Base-by-base conservation (phyloP, 2,888 invertebrate species). In the Rhagophthalmus giganteus region DNA sequence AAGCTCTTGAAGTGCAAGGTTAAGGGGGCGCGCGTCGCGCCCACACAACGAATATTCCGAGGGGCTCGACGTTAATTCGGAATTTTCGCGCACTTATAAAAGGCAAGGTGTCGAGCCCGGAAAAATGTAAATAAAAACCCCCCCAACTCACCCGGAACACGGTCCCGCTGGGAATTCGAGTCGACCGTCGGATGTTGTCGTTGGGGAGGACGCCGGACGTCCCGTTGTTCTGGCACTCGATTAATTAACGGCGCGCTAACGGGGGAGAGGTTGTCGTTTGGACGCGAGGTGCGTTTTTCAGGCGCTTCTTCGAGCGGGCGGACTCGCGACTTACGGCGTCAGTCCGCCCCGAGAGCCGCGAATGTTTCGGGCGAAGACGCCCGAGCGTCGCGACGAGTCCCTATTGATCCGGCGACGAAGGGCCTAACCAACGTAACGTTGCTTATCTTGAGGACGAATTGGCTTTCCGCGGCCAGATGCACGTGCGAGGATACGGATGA, bases 331-430 rank as follows among this genome's bases (percentile, higher is more conserved):
- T n/a, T n/a, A 20, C 20, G 7, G 20, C 7, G 20, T 20, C 7
- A 20, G 7, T 20, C 20, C 25, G 25, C 24, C 13, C 13, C 25
- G 20, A 9, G 10, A 10, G 30, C 37, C 45, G 50, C 33, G 42
- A 47, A 51, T 48, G 46, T 48, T 40, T 45, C 20, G 26, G 9
- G 37, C 59, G 59, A 47, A 50, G 47, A 53, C 42, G 53, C 56
- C 49, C 59, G 59, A 61, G 33, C 53, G 49, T 35, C 53, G 44
- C 46, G 44, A 51, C 54, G 57, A 44, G 32, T 12, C 16, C 31
- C 38, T 59, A 59, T 59, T 59, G 59, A 59, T 59, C 59, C 32
- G 24, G 16, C 40, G 16, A 41, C 13, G 40, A 40, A 42, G 41
- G n/a, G 53, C 53, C 47, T 53, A 53, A 51, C 45, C 51, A 40